Base-by-base conservation (phyloP, 2,797 vertebrate genomes). In the Rhadinocentrus ornatus region DNA sequence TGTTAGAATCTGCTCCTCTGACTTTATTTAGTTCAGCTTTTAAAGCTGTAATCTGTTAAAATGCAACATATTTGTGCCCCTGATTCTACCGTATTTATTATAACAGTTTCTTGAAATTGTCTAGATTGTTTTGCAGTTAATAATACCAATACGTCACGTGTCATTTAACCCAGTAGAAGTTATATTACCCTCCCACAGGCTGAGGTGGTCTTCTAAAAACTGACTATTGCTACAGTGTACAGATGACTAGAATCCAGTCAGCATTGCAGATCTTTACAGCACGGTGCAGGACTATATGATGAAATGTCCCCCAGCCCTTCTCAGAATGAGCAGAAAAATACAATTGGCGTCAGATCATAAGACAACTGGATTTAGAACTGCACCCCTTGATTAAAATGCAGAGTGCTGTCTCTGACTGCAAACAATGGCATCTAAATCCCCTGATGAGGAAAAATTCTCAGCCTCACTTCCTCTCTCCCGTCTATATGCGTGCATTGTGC, bases 381-480 rank as follows among this genome's bases (percentile, higher is more conserved):
- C 75, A 76, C 50, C 63, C 41, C 84, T 79, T 85, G 76, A 86
- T 87, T 86, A 87, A 85, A 90, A 82, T 68, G 53, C 77, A 79
- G 71, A 68, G 73, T 26, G 70, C 69, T 66, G 72, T 81, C 75
- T 80, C 73, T 75, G 73, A 76, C 69, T 82, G 71, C 82, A 86
- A 75, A 89, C 86, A 88, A 83, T 81, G 72, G 73, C 63, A 75
- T 74, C 80, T 84, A 85, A 90, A 82, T 89, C 85, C 84, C 89
- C 80, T 85, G 78, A 86, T 80, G 75, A 77, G 64, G 67, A 63
- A 59, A 70, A 80, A 80, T 78, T 65, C 32, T 62, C 69, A 65
- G 66, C 58, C 63, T 73, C 73, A 75, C 78, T 66, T 74, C 41
- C 56, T 70, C 72, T 78, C 77, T 55, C 44, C 37, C 2, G 27